Conservation (phyloP, 2,888 invertebrate genomes). For the Tyria jacobaeae region DNA sequence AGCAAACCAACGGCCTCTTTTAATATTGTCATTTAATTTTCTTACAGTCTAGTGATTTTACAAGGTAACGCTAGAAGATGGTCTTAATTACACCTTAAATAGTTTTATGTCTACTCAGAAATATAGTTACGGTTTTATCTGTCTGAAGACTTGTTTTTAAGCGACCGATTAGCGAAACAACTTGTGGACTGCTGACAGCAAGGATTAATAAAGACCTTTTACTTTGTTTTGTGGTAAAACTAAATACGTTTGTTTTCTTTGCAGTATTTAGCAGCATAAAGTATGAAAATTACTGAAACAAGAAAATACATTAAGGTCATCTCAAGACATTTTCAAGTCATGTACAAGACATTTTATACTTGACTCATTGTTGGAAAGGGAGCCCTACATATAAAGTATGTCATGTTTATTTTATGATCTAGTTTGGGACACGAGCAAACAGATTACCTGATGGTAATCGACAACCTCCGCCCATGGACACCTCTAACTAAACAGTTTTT, state of each 20-base stretch:
- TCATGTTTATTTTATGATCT: too few species aligned
- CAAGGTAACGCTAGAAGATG: slow-evolving; percentile 38
- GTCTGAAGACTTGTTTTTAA: slow-evolving; percentile 42
- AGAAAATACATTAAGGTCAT: slow-evolving; percentile 26
- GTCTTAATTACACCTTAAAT: slow-evolving; percentile 42
- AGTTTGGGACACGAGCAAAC: too few species aligned
- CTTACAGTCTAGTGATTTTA: slow-evolving; percentile 37
- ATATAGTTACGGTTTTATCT: slow-evolving; percentile 44
- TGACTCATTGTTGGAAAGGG: too few species aligned
- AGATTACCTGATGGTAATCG: too few species aligned
- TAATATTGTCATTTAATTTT: slow-evolving; percentile 53
- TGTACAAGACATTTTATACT: too few species aligned
- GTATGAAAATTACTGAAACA: slow-evolving; percentile 15
- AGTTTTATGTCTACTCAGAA: slow-evolving; percentile 46
- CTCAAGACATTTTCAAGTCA: too few species aligned
- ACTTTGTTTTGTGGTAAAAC: too few species aligned
- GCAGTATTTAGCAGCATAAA: too few species aligned
- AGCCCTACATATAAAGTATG: too few species aligned
- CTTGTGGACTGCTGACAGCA: slow-evolving; percentile 26
- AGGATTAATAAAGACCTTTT: slow-evolving; percentile 26
- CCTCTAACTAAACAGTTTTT: too few species aligned
- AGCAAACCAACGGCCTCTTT: slow-evolving; percentile 39
- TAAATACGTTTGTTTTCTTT: too few species aligned
- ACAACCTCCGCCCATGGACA: too few species aligned
- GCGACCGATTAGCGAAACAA: slow-evolving; percentile 35